phyloP scores from a whole-genome alignment of 2,113 vertebrate genomes.

The Pelusios castaneus region DNA sequence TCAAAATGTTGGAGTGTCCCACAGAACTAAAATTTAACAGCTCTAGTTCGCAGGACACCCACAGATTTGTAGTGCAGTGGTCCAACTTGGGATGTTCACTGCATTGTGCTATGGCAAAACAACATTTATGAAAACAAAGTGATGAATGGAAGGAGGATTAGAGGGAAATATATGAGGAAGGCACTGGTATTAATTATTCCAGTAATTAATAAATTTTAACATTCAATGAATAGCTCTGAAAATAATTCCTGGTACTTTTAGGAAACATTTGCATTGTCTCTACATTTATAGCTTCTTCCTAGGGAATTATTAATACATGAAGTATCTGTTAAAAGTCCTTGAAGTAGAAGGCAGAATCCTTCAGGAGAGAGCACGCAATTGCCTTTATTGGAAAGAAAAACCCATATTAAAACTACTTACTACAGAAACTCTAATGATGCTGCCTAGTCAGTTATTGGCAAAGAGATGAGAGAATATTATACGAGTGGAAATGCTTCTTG shows the following conservation, averaged over 20 bases:
- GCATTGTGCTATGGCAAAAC: background rate
- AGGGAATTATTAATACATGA: slow-evolving; percentile 48
- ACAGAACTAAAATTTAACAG: background rate
- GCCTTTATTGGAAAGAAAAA: background rate
- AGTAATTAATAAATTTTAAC: slow-evolving; percentile 21
- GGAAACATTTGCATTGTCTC: slow-evolving; percentile 14
- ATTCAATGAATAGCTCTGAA: slow-evolving; percentile 45
- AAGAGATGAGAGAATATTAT: background rate
- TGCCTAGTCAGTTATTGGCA: slow-evolving; percentile 19
- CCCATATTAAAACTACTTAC: background rate
- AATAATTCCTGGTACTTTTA: slow-evolving; percentile 8
- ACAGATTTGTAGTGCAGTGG: fast-evolving
- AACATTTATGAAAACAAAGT: background rate
- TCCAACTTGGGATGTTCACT: background rate
- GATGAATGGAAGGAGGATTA: background rate
- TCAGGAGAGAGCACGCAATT: background rate
- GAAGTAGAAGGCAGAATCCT: background rate
- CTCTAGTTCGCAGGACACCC: background rate
- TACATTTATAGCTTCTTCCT: slow-evolving; percentile 48
- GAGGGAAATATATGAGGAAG: background rate
- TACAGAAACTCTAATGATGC: background rate
- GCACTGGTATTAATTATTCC: background rate
- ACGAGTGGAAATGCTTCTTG: slow-evolving; percentile 34
- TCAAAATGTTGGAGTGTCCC: background rate
- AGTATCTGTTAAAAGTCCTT: slow-evolving; percentile 27